Evolutionary conservation across 2,888 invertebrate genomes (phyloP), one percentile per base, ranked within the genome.

Genomic region (Caenorhabditis sulstoni): DNA sequence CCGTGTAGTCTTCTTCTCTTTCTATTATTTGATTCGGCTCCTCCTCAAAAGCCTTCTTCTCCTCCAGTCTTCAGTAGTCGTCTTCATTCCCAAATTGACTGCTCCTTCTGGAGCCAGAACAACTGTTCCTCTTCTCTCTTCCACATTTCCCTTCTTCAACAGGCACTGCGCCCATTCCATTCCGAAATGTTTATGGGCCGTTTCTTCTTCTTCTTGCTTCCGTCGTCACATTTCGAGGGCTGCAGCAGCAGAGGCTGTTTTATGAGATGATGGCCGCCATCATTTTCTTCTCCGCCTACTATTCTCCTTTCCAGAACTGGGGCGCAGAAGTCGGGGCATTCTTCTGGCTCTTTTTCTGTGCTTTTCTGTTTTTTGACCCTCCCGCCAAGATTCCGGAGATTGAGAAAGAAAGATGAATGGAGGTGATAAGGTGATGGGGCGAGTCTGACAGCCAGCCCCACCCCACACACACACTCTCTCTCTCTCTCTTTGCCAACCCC

Each of bases 1-100:
- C 59, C 61, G 68, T 68, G 67, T 67, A 14, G 68, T 59, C 59
- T 39, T 59, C 52, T 41, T 35, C 52, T 59, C 62, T 57, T 64
- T 64, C 67, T 67, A 62, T 75, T 67, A 68, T 76, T 76, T 55
- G 64, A 68, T 61, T 68, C 76, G 64, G 50, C 76, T 52, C 62
- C 67, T 61, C 47, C 45, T 64, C 64, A 29, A 44, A 29, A 53
- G 18, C 20, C 37, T 47, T 35, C 23, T 47, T 47, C 29, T 53
- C 47, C 39, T 61, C 29, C 29, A 3, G 29, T 29, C 7, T 29
- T n/a, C n/a, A n/a, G 29, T 29, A 29, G 29, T 41, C 52, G 52
- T 61, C 45, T 44, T 65, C 53, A 64, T 75, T 65, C 45, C 22
- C 37, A 62, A 61, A 70, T 57, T 45, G 59, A 53, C 22, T 16